phyloP scores from a whole-genome alignment of 2,113 vertebrate species.

The Sitta europaea region DNA sequence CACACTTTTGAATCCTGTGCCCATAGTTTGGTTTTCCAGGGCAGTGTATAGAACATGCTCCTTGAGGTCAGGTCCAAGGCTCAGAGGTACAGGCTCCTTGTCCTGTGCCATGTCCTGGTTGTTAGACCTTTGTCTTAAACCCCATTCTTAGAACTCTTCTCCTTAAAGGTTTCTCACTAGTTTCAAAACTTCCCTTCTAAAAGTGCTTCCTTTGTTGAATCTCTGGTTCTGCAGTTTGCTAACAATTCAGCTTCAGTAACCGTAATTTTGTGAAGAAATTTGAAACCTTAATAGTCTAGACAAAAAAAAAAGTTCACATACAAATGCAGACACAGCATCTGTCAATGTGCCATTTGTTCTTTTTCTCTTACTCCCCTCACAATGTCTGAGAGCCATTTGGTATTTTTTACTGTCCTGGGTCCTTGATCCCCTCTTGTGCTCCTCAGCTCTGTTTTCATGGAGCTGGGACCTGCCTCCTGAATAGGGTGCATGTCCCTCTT shows the following conservation, averaged over 20 bases:
- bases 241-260: not conserved
- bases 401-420: not conserved
- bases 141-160: not conserved
- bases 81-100: not conserved
- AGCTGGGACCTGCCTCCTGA: not conserved
- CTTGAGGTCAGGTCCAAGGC: not conserved
- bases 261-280: not conserved
- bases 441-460: not conserved
- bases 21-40: not conserved
- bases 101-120: not conserved
- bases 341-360: not conserved
- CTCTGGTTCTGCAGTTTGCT: not conserved
- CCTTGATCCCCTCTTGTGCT: not conserved
- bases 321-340: not conserved
- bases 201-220: not conserved
- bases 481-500: rapidly evolving
- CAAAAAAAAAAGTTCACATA: not conserved
- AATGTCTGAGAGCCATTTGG: not conserved
- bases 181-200: not conserved
- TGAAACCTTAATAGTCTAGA: not conserved
- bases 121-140: not conserved
- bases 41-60: not conserved
- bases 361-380: not conserved
- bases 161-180: not conserved
- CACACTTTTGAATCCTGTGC: not conserved